These are phyloP conservation scores for Dicaeum eximium DNA, from an alignment of 2,113 vertebrate species.

Conservation along the genomic window DNA sequence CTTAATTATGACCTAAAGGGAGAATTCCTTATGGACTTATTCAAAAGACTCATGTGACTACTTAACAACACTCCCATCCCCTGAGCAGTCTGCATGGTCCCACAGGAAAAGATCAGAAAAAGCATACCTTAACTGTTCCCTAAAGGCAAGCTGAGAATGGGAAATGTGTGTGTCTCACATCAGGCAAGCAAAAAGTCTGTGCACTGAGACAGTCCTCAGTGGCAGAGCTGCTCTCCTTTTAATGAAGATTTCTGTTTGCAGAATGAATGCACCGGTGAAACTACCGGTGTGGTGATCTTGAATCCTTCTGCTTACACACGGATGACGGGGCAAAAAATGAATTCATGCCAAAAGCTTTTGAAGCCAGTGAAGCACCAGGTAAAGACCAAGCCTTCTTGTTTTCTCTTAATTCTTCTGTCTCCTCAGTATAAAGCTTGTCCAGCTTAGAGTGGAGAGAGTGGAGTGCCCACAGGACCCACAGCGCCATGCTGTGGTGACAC, in stretches of 20 bases:
- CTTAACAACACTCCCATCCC: neutral
- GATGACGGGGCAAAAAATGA: neutral
- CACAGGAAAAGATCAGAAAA: neutral
- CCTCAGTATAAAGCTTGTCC: neutral
- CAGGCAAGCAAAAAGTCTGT: neutral
- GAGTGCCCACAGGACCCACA: neutral
- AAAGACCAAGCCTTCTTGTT: neutral
- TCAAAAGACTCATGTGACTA: neutral
- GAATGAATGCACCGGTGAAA: no score
- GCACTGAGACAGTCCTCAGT: neutral
- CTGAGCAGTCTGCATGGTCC: neutral
- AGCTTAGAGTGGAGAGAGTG: fast-evolving
- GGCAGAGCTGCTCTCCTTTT: neutral
- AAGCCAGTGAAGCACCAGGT: neutral
- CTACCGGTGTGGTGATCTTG: neutral
- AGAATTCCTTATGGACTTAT: neutral
- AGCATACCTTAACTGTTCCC: neutral
- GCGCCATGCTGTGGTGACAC: neutral
- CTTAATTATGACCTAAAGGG: neutral
- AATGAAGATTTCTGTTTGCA: neutral
- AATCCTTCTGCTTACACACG: neutral
- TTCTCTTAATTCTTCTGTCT: neutral
- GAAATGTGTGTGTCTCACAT: neutral
- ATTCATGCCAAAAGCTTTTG: neutral
- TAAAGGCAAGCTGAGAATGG: neutral